Evolutionary conservation across 92 coral and sea anemone genomes (phyloP).

Genomic region (Epizoanthus stellaris): DNA sequence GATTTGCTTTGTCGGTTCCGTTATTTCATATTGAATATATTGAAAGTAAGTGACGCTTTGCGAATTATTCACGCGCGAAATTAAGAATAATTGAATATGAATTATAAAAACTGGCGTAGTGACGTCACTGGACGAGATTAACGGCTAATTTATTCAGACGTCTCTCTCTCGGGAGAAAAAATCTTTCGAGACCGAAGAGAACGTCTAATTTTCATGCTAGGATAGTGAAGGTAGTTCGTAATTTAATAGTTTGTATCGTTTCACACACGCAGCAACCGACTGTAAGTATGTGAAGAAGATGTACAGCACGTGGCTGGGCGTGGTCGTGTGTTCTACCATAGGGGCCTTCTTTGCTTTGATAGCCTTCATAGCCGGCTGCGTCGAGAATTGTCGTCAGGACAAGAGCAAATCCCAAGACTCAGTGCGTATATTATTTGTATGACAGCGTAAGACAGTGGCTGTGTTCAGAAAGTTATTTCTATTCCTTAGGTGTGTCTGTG

Average conservation of each 20-base stretch:
- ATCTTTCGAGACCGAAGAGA: no score
- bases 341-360: constrained; percentile 13
- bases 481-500: neutral
- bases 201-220: no score
- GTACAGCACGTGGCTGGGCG: constrained; percentile 22
- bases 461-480: neutral
- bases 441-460: neutral
- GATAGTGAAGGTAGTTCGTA: neutral
- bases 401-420: neutral
- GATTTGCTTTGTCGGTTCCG: no score
- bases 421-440: neutral
- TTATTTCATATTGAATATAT: no score
- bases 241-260: neutral
- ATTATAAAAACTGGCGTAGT: no score
- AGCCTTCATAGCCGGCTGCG: neutral
- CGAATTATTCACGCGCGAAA: no score
- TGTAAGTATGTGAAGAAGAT: constrained; percentile 11
- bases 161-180: no score
- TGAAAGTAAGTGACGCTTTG: no score
- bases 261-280: constrained; percentile 6
- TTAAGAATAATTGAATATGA: no score
- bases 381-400: neutral
- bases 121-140: no score
- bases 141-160: no score
- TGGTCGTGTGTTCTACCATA: constrained; percentile 11